Evolutionary conservation across 2,888 invertebrate species (phyloP), one percentile per base, ranked within the genome.

Genomic region (Drosophila vallismaia): DNA sequence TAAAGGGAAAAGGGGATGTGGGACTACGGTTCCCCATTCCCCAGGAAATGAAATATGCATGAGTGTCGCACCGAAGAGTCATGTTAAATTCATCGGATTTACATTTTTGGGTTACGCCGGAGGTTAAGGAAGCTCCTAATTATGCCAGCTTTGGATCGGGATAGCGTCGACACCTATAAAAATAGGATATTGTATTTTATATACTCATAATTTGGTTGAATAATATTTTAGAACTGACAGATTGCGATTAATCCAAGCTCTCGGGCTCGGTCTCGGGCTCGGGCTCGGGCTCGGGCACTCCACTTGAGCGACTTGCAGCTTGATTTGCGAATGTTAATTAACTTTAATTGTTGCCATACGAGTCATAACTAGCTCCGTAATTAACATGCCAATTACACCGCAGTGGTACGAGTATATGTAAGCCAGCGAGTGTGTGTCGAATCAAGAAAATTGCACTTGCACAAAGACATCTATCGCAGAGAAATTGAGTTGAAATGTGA

Each of bases 321-420:
- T 60, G 60, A 56, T 56, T 60, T 68, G 40, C 74, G 50, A 76
- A 75, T 78, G 77, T 87, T 89, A 90, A 89, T 90, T 89, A 86
- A 76, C 75, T 80, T 86, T 90, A 90, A 90, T 90, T 90, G 89
- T 80, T 78, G 80, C 75, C 79, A 88, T 77, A 74, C 83, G 78
- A 89, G 88, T 88, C 86, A 88, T 90, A 91, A 90, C 88, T 74
- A 75, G 77, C n/a, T 77, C 80, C 77, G 78, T 82, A 89, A 91
- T 91, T 90, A 91, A 89, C 86, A 83, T 86, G 80, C 74, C 88
- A 89, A 91, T 90, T 89, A 89, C 80, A 42, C 19, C 77, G 75
- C 64, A 57, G 73, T 79, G 80, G 66, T 33, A 26, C 55, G 24
- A 14, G 19, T 19, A n/a, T 36, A 36, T 36, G 33, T 52, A 31